phyloP scores from a whole-genome alignment of 2,797 vertebrate genomes.

The Acridotheres tristis region DNA sequence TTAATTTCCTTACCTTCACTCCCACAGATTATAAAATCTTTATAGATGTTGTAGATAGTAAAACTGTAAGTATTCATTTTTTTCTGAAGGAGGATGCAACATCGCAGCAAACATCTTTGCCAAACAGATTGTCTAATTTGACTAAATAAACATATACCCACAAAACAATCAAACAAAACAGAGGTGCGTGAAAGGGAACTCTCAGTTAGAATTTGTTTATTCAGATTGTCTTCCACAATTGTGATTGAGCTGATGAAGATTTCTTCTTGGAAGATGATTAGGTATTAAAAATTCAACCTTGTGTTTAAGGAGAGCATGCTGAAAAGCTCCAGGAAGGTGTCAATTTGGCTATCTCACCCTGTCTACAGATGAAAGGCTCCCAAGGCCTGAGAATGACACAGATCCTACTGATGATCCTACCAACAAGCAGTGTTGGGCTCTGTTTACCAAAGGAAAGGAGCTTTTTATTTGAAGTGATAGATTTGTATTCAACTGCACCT shows the following conservation, averaged over 20 bases:
- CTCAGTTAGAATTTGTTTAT: neutral
- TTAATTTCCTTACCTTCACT: constrained; percentile 44
- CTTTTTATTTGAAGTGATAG: neutral
- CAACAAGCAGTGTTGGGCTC: rapidly evolving
- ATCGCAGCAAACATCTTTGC: neutral
- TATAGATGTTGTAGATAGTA: constrained; percentile 35
- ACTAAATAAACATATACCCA: constrained; percentile 14
- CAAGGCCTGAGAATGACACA: neutral
- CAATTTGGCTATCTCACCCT: neutral
- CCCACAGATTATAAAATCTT: constrained; percentile 47
- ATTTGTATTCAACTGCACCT: neutral
- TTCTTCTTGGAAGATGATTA: neutral
- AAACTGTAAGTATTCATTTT: constrained; percentile 15
- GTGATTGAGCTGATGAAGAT: neutral
- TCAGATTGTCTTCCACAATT: neutral
- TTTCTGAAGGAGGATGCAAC: constrained; percentile 7
- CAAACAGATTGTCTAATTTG: constrained; percentile 14
- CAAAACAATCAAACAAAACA: neutral
- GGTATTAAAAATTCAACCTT: neutral
- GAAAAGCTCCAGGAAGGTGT: neutral
- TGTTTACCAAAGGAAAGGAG: neutral
- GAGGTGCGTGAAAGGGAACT: neutral
- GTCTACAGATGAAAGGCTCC: neutral
- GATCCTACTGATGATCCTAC: neutral
- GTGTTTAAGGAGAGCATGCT: neutral